phyloP scores from a whole-genome alignment of 2,888 invertebrate species.

The Lepidochrysops patricia region DNA sequence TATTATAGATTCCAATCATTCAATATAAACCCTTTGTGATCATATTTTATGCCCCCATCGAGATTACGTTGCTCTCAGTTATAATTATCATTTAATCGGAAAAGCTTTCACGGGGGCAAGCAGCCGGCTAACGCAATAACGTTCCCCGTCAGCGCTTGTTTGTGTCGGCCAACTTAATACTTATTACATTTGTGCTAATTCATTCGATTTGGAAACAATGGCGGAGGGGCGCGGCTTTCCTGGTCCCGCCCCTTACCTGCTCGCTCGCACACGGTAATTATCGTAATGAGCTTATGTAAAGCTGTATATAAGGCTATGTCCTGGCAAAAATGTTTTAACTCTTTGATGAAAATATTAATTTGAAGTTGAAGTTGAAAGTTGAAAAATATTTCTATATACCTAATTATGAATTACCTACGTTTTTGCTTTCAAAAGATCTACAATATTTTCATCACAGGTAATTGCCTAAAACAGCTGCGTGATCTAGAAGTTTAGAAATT shows the following conservation, averaged over 20 bases:
- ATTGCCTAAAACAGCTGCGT: too few species aligned
- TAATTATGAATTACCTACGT: too few species aligned
- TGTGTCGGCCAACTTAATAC: slow-evolving; percentile 62
- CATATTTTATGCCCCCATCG: not conserved
- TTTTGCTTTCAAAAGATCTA: too few species aligned
- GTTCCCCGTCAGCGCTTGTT: slow-evolving; percentile 58
- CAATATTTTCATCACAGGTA: too few species aligned
- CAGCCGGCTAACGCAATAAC: slow-evolving; percentile 60
- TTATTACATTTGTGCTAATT: slow-evolving; percentile 71
- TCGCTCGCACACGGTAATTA: slow-evolving; percentile 22
- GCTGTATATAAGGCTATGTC: not conserved
- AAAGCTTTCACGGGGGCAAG: slow-evolving; percentile 44
- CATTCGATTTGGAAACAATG: slow-evolving; percentile 71
- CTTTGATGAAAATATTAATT: too few species aligned
- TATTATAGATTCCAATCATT: too few species aligned
- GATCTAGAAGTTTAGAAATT: too few species aligned
- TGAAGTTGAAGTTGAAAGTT: too few species aligned
- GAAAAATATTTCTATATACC: too few species aligned
- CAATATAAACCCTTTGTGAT: not conserved
- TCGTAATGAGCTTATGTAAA: not conserved
- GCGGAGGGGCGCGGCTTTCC: slow-evolving; percentile 49
- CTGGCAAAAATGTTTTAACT: not conserved
- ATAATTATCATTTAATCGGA: slow-evolving; percentile 29
- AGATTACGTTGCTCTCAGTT: not conserved
- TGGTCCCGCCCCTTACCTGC: slow-evolving; percentile 55